Evolutionary conservation across 2,888 invertebrate species (phyloP).

Genomic region (Lasioglossum villosulum): DNA sequence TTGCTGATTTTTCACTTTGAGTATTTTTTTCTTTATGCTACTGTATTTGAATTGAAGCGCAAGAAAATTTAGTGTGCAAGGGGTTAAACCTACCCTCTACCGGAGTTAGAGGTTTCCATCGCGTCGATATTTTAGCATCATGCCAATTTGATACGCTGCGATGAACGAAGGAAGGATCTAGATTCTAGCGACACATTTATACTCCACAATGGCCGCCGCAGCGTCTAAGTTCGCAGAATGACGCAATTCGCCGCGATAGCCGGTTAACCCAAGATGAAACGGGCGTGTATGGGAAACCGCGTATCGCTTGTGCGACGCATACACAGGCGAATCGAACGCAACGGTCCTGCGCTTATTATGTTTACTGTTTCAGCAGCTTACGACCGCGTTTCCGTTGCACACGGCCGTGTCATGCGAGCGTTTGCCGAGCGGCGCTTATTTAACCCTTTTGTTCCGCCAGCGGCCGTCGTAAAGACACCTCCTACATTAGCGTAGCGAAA

Average conservation of each 20-base stretch:
- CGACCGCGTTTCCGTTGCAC: slow-evolving; percentile 53
- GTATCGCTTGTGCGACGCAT: background rate
- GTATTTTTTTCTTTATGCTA: no score
- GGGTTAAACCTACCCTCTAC: no score
- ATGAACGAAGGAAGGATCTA: background rate
- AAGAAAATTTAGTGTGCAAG: no score
- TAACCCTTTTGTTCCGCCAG: slow-evolving; percentile 33
- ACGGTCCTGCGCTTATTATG: slow-evolving; percentile 49
- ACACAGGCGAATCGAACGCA: slow-evolving; percentile 37
- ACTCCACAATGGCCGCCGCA: slow-evolving; percentile 33
- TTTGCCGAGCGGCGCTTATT: slow-evolving; percentile 20
- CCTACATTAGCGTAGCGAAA: background rate
- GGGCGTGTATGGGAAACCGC: background rate
- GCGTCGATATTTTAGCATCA: no score
- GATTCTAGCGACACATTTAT: slow-evolving; percentile 37
- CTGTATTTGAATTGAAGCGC: no score
- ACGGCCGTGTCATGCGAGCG: slow-evolving; percentile 14
- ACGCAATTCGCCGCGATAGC: slow-evolving; percentile 53
- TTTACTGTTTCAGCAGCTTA: slow-evolving; percentile 50
- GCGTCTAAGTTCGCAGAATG: slow-evolving; percentile 51
- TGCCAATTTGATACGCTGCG: background rate
- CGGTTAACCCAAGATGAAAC: slow-evolving; percentile 42
- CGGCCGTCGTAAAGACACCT: background rate
- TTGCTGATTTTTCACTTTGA: no score
- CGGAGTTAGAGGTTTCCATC: no score